A percentile compares a stretch with the other conserved stretches of the same genome.
phyloP scores from a whole-genome alignment of 1,140 invertebrate genomes.

The Drosophila dunni region DNA sequence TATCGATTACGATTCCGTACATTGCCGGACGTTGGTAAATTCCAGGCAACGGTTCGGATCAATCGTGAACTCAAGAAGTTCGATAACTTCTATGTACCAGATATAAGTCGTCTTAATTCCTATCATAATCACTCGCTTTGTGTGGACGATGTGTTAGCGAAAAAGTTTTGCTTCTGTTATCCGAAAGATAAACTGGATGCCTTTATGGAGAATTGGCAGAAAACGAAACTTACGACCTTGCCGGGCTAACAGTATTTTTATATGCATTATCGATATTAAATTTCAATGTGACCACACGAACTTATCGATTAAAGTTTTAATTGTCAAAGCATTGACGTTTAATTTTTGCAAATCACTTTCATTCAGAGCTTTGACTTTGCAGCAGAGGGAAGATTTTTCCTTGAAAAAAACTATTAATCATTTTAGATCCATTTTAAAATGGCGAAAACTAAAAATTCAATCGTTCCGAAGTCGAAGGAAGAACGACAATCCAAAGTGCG shows the following conservation, averaged over 20 bases:
- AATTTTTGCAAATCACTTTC: not conserved
- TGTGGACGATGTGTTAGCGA: constrained; percentile 84
- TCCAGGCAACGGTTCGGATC: constrained; percentile 86
- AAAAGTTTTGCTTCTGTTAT: constrained; percentile 85
- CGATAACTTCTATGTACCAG: constrained; percentile 40
- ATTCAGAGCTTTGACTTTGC: not conserved
- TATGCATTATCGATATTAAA: not conserved
- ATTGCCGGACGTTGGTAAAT: constrained; percentile 78
- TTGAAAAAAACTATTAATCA: not conserved
- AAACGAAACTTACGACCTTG: not conserved
- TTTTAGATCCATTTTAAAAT: not conserved
- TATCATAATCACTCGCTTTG: constrained; percentile 86
- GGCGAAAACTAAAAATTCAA: not conserved
- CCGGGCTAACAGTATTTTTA: not conserved
- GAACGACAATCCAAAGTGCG: not conserved
- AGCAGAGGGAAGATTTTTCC: not conserved
- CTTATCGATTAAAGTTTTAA: not conserved
- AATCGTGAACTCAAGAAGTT: constrained; percentile 44
- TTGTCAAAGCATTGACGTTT: not conserved
- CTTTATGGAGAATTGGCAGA: constrained; percentile 21
- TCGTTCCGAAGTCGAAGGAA: too few species aligned
- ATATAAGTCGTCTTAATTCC: constrained; percentile 87
- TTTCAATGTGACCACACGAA: not conserved
- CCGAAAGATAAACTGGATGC: not conserved
- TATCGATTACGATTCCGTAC: constrained; percentile 47